phyloP scores from a whole-genome alignment of 2,113 vertebrate genomes.

The Brachypodius melanocephalos region DNA sequence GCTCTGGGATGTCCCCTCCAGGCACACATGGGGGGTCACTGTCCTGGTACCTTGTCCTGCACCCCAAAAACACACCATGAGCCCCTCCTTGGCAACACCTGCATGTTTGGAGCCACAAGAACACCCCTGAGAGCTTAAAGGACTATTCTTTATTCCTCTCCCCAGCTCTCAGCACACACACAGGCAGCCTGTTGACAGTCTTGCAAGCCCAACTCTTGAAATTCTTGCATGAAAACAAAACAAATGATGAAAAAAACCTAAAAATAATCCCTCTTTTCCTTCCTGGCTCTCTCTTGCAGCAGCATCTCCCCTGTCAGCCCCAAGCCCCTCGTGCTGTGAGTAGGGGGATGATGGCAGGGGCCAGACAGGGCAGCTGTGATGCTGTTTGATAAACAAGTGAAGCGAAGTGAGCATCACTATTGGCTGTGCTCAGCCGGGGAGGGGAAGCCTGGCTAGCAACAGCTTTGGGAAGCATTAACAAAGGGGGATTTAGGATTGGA shows the following conservation, averaged over 20 bases:
- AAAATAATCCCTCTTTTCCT: neutral
- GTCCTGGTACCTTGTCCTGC: accelerated
- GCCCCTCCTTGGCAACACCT: accelerated
- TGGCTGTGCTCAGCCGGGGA: neutral
- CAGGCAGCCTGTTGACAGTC: neutral
- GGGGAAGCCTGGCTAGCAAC: neutral
- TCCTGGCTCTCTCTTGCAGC: neutral
- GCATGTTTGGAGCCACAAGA: neutral
- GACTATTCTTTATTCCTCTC: neutral
- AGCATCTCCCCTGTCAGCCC: neutral
- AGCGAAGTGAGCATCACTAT: neutral
- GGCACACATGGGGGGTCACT: neutral
- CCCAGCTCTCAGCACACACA: neutral
- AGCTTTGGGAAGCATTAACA: neutral
- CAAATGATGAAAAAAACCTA: neutral
- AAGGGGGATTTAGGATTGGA: neutral
- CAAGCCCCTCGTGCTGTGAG: neutral
- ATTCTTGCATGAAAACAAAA: neutral
- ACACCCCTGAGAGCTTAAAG: neutral
- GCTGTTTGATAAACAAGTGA: neutral
- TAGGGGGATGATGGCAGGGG: neutral
- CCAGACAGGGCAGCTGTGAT: neutral
- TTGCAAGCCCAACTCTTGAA: neutral
- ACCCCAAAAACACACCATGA: neutral
- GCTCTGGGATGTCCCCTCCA: neutral